Evolutionary conservation across 2,113 vertebrate genomes (phyloP).

Genomic region (Conger conger): DNA sequence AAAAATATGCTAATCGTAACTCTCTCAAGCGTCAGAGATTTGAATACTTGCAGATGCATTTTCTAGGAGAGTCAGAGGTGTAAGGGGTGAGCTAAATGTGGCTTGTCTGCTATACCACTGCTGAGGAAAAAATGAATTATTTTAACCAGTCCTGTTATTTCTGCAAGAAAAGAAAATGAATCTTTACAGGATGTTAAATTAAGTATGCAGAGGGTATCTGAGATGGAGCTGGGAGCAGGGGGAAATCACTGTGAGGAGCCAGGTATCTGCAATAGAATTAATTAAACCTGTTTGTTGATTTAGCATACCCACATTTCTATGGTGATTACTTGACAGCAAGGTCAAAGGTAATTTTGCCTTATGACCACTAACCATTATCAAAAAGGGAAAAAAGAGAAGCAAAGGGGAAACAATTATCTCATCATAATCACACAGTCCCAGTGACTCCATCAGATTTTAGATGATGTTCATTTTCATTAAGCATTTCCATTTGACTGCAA

Average conservation of each 20-base stretch:
- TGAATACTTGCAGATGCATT: neutral
- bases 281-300: slow-evolving; percentile 8
- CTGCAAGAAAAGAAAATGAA: neutral
- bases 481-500: neutral
- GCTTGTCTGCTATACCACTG: neutral
- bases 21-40: neutral
- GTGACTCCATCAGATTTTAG: neutral
- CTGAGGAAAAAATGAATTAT: neutral
- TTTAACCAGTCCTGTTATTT: neutral
- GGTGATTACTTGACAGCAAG: neutral
- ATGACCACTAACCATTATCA: neutral
- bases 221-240: neutral
- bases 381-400: neutral
- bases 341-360: neutral
- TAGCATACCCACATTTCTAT: neutral
- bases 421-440: neutral
- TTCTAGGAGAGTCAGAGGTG: neutral
- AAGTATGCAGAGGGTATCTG: neutral
- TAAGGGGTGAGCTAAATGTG: neutral
- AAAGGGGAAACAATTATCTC: neutral
- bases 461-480: neutral
- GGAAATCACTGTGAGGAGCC: neutral
- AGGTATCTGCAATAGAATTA: neutral
- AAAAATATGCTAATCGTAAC: neutral
- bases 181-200: neutral